Evolutionary conservation across 2,113 vertebrate species (phyloP), one percentile per base, ranked within the genome.

Genomic region (Addax nasomaculatus): DNA sequence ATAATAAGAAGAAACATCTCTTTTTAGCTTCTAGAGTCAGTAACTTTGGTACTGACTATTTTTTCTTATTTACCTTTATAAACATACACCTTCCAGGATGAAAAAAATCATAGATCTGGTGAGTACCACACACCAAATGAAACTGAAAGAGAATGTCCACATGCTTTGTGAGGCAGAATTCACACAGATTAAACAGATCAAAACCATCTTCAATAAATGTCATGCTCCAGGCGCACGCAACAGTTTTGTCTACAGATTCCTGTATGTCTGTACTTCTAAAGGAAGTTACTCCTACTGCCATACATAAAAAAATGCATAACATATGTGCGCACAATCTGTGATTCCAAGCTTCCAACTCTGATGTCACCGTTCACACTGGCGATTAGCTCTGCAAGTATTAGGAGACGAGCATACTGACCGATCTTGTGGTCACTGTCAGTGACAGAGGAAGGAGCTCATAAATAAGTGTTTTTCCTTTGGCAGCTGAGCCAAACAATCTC

Each of bases 341-440:
- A 96, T 49, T 93, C 58, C 17, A 6, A 6, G 58, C 84, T 96
- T 97, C 85, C 96, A 96, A 96, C 57, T 85, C 25, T 19, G 62
- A 85, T 47, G 64, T 76, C 95, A 95, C 89, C 89, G 70, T 53
- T 87, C 64, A 88, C 47, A 47, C 53, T 49, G 67, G 91, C 93
- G 76, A 96, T 97, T 1, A 97, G 85, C n/a, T 78, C 1, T 55
- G 94, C 86, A 87, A 6, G 51, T 97, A 97, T 92, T 53, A 97
- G 51, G 58, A 97, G 85, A 62, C 80, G 15, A 79, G 85, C 2
- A 12, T n/a, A 67, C 58, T 2, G 7, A 89, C 85, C 47, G 5
- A 58, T 79, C 89, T 62, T 95, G 67, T 73, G 95, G 95, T 89
- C 92, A 29, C 93, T 80, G 79, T 29, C 95, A 85, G 95, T 62